Conservation (phyloP, 1,140 invertebrate genomes). For the Bombus fervidus region DNA sequence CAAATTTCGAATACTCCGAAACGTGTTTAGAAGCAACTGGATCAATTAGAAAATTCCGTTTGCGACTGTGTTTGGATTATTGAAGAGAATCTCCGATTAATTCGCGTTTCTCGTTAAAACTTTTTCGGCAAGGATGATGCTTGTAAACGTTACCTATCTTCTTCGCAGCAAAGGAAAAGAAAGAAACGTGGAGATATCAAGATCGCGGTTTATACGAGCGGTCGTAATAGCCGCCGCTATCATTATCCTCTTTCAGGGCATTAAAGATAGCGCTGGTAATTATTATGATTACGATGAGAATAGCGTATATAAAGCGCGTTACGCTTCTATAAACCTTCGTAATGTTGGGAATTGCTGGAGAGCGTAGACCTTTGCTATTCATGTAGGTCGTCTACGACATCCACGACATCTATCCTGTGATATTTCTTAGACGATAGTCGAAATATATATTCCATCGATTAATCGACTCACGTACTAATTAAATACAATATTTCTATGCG, state of each 20-base stretch:
- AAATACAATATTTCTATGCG: no score
- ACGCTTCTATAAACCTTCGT: conserved; percentile 70
- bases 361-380: neutral
- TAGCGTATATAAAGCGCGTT: conserved; percentile 48
- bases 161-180: neutral
- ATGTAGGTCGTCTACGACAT: no score
- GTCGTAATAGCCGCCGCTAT: conserved; percentile 75
- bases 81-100: no score
- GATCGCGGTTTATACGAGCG: conserved; percentile 79
- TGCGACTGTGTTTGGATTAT: no score
- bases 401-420: no score
- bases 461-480: no score
- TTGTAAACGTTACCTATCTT: neutral
- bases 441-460: neutral
- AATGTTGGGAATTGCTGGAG: conserved; percentile 29
- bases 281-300: conserved; percentile 78
- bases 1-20: no score
- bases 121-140: no score
- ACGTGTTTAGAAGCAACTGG: no score
- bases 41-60: no score
- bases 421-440: no score
- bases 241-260: conserved; percentile 75
- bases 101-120: no score
- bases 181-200: conserved; percentile 74
- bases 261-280: conserved; percentile 80